These are phyloP conservation scores for Drosophila vallismaia DNA, from an alignment of 2,888 invertebrate species.

Conservation along the genomic window DNA sequence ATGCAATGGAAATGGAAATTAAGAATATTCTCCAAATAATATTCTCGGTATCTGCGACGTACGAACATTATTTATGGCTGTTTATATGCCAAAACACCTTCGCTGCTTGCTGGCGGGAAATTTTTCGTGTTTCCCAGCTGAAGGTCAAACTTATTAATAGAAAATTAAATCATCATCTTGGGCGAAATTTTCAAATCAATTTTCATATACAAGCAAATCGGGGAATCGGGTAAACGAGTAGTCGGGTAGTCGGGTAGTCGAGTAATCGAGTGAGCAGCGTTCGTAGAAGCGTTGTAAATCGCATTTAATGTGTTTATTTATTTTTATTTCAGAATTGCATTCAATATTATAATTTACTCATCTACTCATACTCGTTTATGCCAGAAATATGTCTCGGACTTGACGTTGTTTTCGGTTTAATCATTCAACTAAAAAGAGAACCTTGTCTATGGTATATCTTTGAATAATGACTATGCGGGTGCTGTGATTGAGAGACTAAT, in stretches of 20 bases:
- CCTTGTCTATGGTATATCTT: too few species aligned
- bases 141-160: slow-evolving; percentile 78
- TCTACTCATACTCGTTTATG: slow-evolving; percentile 14
- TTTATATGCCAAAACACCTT: slow-evolving; percentile 69
- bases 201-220: slow-evolving; percentile 54
- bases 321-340: slow-evolving; percentile 21
- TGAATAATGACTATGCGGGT: too few species aligned
- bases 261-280: slow-evolving; percentile 16
- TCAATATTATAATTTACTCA: slow-evolving; percentile 33
- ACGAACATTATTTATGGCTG: slow-evolving; percentile 31
- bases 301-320: slow-evolving; percentile 64
- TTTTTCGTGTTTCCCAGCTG: slow-evolving; percentile 54
- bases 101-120: slow-evolving; percentile 48
- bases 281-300: slow-evolving; percentile 51
- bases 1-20: neutral
- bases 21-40: slow-evolving; percentile 32
- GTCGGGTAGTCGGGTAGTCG: too few species aligned
- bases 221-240: neutral
- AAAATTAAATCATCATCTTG: slow-evolving; percentile 79
- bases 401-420: slow-evolving; percentile 9
- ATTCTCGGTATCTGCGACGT: slow-evolving; percentile 21
- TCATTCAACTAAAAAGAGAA: neutral
- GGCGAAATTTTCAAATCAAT: slow-evolving; percentile 57
- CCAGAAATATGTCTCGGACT: slow-evolving; percentile 37
- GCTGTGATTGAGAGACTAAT: too few species aligned